phyloP scores from a whole-genome alignment of 2,797 vertebrate species.

The Takifugu ocellatus region DNA sequence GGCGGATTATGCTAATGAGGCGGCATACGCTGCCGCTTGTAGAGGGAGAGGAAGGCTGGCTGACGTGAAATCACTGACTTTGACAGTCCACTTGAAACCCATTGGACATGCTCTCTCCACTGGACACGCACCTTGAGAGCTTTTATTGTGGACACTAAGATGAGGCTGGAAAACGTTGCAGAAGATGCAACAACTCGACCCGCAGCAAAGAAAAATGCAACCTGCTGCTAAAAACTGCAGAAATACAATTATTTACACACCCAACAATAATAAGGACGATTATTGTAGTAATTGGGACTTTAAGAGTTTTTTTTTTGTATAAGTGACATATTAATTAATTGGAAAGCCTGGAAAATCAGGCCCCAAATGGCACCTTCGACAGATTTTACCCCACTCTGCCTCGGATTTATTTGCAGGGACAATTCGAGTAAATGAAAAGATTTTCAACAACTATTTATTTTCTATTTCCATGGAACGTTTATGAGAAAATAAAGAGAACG shows the following conservation, averaged over 20 bases:
- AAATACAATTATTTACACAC: too few relatives aligned
- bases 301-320: constrained; percentile 9
- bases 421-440: background rate
- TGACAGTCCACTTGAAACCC: constrained; percentile 82
- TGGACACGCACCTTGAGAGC: constrained; percentile 33
- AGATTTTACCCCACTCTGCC: constrained; percentile 53
- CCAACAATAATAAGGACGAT: too few relatives aligned
- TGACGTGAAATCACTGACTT: constrained; percentile 80
- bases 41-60: constrained; percentile 81
- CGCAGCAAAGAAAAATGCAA: too few relatives aligned
- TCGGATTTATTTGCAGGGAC: constrained; percentile 38
- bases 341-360: constrained; percentile 18
- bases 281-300: too few relatives aligned
- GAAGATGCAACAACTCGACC: too few relatives aligned
- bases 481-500: background rate
- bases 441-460: background rate
- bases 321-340: constrained; percentile 53
- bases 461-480: background rate
- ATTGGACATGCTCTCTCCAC: constrained; percentile 71
- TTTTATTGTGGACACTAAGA: too few relatives aligned
- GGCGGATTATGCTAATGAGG: constrained; percentile 96
- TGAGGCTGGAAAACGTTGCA: too few relatives aligned
- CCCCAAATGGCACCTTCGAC: constrained; percentile 45
- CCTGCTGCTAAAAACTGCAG: too few relatives aligned
- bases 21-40: constrained; percentile 83